Base-by-base conservation (phyloP, 2,797 vertebrate genomes). In the Antennarius maculatus region DNA sequence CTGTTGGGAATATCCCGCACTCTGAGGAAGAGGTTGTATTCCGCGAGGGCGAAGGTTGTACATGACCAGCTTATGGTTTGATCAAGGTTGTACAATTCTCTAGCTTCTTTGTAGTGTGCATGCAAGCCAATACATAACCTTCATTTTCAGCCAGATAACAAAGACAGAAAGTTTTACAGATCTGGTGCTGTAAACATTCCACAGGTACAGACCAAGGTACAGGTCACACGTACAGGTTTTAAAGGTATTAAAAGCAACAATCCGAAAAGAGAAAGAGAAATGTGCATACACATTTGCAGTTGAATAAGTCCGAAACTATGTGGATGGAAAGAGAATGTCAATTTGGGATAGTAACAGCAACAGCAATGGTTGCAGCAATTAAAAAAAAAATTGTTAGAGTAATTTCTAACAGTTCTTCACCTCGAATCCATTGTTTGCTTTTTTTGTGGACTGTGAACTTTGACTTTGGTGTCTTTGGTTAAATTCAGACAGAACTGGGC, bases 1-100 rank as follows among this genome's bases (percentile, higher is more conserved):
- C 69, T 61, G 72, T 61, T 57, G 79, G 66, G 72, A 83, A 71
- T 79, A 65, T 82, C 29, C 69, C 12, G 2, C 43, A 50, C 49
- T 69, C 39, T 46, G 57, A 71, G 55, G 46, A 57, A 47, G 29
- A 39, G 49, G 43, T 41, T 65, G 52, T n/a, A 51, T 63, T 68
- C 34, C 50, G 13, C 14, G 15, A 43, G 15, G 42, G 42, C 14
- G 27, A 54, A 46, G 48, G 53, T 14, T 5, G 18, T 39, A 42
- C 15, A 59, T 28, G 46, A 61, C 47, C 45, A 61, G 39, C 5
- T 5, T 16, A 3, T 5, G 5, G 11, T 61, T 41, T 54, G 50
- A 60, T 15, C 46, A 27, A 46, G n/a, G 2, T 45, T 39, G 45
- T 34, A 14, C 23, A 3, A 11, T 54, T 50, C 52, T 54, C 11